Conservation (phyloP, 2,888 invertebrate species). For the Sepioteuthis lessoniana region DNA sequence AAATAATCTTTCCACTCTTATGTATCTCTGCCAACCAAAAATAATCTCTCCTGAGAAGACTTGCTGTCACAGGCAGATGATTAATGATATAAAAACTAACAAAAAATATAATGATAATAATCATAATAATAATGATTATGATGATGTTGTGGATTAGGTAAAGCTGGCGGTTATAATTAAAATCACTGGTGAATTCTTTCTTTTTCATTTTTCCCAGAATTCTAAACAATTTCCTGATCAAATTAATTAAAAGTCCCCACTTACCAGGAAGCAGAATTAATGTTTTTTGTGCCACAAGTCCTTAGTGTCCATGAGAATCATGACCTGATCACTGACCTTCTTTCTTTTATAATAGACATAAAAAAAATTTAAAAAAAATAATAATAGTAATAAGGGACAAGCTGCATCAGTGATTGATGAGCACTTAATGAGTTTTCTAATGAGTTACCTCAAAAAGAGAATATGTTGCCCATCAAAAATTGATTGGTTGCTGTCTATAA, state of each 20-base stretch:
- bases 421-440: slow-evolving; percentile 33
- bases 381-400: background rate
- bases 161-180: background rate
- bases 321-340: background rate
- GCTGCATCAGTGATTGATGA: background rate
- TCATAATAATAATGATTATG: too few species aligned
- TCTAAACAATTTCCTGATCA: background rate
- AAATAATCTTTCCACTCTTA: too few species aligned
- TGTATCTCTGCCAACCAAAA: too few species aligned
- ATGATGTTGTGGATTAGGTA: background rate
- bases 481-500: background rate
- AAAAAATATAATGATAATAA: too few species aligned
- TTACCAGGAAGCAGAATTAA: background rate
- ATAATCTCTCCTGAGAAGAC: too few species aligned
- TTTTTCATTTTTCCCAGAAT: background rate
- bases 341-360: background rate
- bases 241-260: background rate
- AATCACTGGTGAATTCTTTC: background rate
- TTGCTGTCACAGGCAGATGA: too few species aligned
- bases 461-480: background rate
- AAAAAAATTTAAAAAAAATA: too few species aligned
- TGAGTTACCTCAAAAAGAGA: background rate
- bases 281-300: background rate
- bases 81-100: too few species aligned
- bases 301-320: background rate